phyloP scores from a whole-genome alignment of 2,888 invertebrate species.

The Chrysomela aeneicollis region DNA sequence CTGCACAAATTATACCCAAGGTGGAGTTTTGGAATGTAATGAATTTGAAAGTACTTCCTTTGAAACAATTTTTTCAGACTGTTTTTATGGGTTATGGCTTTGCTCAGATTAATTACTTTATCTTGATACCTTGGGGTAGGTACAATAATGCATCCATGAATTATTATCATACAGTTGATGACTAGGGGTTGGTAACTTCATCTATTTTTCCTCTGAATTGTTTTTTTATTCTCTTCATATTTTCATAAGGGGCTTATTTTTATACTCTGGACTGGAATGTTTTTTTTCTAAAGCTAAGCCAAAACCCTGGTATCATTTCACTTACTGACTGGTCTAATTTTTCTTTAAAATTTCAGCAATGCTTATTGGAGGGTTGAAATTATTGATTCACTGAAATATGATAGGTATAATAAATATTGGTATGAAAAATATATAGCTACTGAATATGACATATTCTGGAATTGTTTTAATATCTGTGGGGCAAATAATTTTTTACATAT shows the following conservation, averaged over 20 bases:
- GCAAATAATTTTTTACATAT: too few species aligned
- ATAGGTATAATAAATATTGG: too few species aligned
- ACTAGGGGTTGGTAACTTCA: not conserved
- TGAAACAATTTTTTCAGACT: slow-evolving; percentile 7
- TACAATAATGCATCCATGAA: not conserved
- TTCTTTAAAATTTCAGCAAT: not conserved
- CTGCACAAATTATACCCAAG: slow-evolving; percentile 51
- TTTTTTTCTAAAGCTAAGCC: not conserved
- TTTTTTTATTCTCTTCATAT: too few species aligned
- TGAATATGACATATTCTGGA: too few species aligned
- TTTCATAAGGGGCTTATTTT: not conserved
- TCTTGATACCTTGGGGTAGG: not conserved
- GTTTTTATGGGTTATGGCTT: slow-evolving; percentile 18
- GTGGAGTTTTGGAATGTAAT: slow-evolving; percentile 52
- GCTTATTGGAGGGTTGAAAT: not conserved
- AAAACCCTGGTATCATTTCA: not conserved
- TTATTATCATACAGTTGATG: not conserved
- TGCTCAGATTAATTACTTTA: not conserved
- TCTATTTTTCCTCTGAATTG: too few species aligned
- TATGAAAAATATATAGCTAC: too few species aligned
- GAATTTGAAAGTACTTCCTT: slow-evolving; percentile 47
- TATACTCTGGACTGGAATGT: not conserved
- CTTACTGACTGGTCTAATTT: not conserved
- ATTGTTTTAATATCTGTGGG: too few species aligned
- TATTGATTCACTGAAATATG: too few species aligned